These are phyloP conservation scores for Volucella bombylans DNA, from an alignment of 2,888 invertebrate species.

Conservation along the genomic window DNA sequence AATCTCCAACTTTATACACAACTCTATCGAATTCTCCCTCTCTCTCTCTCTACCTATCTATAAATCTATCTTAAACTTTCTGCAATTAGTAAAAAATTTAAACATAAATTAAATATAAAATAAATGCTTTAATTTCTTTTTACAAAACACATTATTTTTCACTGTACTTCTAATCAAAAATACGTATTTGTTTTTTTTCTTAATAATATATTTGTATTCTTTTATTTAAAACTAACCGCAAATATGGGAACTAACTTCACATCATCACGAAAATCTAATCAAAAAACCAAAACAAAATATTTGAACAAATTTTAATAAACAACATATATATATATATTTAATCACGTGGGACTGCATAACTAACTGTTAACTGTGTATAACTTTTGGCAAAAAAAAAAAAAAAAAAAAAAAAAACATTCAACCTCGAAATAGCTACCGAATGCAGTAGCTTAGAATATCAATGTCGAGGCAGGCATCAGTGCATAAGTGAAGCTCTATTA, in stretches of 20 bases:
- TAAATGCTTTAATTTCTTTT: conserved; percentile 44
- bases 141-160: conserved; percentile 20
- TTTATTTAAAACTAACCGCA: conserved; percentile 52
- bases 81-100: neutral
- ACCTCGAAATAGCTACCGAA: conserved; percentile 77
- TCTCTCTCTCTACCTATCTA: neutral
- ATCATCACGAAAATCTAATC: conserved; percentile 50
- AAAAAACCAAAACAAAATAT: conserved; percentile 55
- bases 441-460: conserved; percentile 80
- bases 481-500: conserved; percentile 80
- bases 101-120: neutral
- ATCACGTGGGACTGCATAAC: conserved; percentile 73
- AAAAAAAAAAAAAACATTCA: conserved; percentile 51
- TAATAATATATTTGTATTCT: conserved; percentile 52
- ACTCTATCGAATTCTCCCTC: neutral
- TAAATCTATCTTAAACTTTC: conserved; percentile 7
- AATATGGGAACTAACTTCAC: conserved; percentile 61
- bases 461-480: conserved; percentile 80
- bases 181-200: conserved; percentile 2
- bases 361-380: conserved; percentile 43
- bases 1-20: neutral
- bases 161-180: conserved; percentile 6
- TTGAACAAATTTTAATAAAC: conserved; percentile 40
- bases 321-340: no score
- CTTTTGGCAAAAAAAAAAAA: conserved; percentile 57